These are phyloP conservation scores for Leptopilina drosophilae DNA, from an alignment of 2,888 invertebrate species.

Conservation along the genomic window DNA sequence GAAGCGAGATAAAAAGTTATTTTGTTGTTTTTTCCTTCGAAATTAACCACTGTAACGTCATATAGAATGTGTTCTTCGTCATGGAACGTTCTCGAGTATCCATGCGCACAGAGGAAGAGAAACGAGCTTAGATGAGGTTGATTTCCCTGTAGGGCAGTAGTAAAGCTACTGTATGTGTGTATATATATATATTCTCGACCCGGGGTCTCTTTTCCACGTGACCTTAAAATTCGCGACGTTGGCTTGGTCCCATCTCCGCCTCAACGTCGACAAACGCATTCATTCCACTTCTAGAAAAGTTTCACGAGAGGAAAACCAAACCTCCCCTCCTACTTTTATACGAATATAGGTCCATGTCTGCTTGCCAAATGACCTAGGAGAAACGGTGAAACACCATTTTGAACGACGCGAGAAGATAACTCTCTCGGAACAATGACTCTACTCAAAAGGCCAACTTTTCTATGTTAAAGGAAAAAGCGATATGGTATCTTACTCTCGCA, in stretches of 20 bases:
- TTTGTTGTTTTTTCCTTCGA: neutral
- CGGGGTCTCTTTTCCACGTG: constrained; percentile 27
- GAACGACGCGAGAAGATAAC: constrained; percentile 25
- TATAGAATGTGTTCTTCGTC: constrained; percentile 11
- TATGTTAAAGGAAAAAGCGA: constrained; percentile 14
- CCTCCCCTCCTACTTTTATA: too few species aligned
- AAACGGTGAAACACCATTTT: neutral
- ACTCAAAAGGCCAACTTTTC: neutral
- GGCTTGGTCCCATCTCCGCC: constrained; percentile 8
- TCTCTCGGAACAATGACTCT: constrained; percentile 15
- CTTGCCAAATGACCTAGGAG: constrained; percentile 7
- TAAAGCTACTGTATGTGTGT: neutral
- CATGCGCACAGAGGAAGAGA: neutral
- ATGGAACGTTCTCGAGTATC: neutral
- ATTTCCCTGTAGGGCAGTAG: constrained; percentile 42
- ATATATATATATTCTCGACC: neutral
- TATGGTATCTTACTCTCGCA: constrained; percentile 16
- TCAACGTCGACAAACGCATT: constrained; percentile 20
- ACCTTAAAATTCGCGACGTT: constrained; percentile 26
- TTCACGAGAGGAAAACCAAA: neutral
- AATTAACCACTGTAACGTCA: constrained; percentile 23
- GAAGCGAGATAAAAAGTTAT: neutral
- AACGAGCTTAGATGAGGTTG: constrained; percentile 31
- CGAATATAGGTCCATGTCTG: neutral
- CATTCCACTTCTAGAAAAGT: constrained; percentile 14